Percentiles rank a stretch among this genome's conserved stretches.
These are phyloP conservation scores for Neosilurus hyrtlii DNA, from an alignment of 2,797 vertebrate genomes.

Conservation along the genomic window DNA sequence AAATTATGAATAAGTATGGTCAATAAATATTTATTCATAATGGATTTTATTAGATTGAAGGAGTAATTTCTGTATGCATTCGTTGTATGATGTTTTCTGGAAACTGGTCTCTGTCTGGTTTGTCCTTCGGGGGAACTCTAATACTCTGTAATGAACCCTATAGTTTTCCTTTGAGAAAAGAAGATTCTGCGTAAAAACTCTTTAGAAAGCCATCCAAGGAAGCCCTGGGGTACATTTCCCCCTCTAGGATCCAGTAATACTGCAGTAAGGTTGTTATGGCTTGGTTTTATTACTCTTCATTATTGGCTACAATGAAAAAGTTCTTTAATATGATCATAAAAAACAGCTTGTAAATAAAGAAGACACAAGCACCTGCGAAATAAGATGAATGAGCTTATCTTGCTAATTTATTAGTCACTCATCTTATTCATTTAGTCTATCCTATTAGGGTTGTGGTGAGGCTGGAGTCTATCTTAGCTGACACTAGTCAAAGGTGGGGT, in stretches of 20 bases:
- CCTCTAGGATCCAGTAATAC: background rate
- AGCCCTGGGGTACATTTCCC: background rate
- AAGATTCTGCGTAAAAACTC: background rate
- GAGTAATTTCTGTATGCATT: too few species aligned
- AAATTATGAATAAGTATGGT: background rate
- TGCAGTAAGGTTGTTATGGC: background rate
- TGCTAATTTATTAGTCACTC: background rate
- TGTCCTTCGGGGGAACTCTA: background rate
- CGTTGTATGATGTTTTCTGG: too few species aligned
- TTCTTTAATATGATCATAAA: background rate
- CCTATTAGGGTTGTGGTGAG: too few species aligned
- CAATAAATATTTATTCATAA: background rate
- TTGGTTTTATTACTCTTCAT: background rate
- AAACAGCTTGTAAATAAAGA: conserved; percentile 15
- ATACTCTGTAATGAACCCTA: background rate
- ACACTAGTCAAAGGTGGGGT: too few species aligned
- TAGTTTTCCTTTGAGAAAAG: background rate
- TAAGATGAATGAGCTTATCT: conserved; percentile 2
- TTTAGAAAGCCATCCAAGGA: background rate
- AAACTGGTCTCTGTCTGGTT: background rate
- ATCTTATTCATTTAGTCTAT: too few species aligned
- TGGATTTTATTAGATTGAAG: background rate
- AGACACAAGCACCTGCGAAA: background rate
- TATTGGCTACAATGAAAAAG: background rate
- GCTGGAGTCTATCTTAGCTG: too few species aligned